Percentiles rank a stretch among this genome's conserved stretches.
Evolutionary conservation across 2,888 invertebrate species (phyloP).

Genomic region (Athalia rosae): DNA sequence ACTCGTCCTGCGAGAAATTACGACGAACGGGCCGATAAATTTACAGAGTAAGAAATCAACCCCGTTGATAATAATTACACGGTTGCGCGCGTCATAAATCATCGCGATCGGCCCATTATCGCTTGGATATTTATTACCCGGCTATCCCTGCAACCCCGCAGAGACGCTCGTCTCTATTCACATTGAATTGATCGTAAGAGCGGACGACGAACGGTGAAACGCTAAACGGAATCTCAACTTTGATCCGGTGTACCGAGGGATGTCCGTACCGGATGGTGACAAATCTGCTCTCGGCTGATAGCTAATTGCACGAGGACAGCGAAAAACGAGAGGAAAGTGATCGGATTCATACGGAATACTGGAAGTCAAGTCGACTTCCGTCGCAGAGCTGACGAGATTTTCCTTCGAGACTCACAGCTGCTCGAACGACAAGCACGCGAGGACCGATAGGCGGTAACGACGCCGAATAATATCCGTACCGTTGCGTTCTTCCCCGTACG

Average conservation of each 20-base stretch:
- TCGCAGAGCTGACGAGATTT: too few species aligned
- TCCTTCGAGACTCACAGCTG: too few species aligned
- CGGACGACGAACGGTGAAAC: too few species aligned
- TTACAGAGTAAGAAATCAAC: conserved; percentile 30
- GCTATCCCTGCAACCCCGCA: not conserved
- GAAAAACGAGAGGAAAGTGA: too few species aligned
- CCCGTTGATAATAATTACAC: conserved; percentile 40
- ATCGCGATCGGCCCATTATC: not conserved
- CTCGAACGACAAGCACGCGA: too few species aligned
- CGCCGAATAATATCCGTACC: too few species aligned
- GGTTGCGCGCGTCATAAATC: conserved; percentile 16
- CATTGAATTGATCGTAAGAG: too few species aligned
- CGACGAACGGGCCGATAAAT: conserved; percentile 20
- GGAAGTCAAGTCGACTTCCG: not conserved
- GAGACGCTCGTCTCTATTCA: conserved; percentile 25
- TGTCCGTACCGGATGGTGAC: not conserved
- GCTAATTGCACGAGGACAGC: too few species aligned
- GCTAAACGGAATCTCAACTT: too few species aligned
- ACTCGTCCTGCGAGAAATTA: conserved; percentile 18
- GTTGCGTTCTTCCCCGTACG: too few species aligned
- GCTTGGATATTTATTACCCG: not conserved
- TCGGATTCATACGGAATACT: too few species aligned
- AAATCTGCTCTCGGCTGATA: conserved; percentile 4
- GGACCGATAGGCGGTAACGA: not conserved
- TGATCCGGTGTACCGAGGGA: not conserved